Evolutionary conservation across 2,113 vertebrate species (phyloP).

Genomic region (Urocolius indicus): DNA sequence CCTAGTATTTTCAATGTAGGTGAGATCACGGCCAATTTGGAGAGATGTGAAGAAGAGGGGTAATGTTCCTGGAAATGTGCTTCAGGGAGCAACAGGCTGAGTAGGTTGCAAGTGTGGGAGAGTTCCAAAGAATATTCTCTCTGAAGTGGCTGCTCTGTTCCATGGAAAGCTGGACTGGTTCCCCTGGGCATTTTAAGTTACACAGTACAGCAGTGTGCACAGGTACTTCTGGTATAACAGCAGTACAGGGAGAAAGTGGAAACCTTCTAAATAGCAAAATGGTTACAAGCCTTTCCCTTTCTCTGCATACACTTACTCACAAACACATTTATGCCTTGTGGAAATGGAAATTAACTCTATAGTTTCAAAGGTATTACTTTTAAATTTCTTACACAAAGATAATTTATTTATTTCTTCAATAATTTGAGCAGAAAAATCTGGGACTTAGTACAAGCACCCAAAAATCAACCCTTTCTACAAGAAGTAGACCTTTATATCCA

Average conservation of each 20-base stretch:
- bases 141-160: neutral
- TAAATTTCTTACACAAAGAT: neutral
- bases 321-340: neutral
- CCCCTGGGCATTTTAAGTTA: accelerated
- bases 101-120: neutral
- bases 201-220: neutral
- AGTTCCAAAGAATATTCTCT: accelerated
- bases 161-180: accelerated
- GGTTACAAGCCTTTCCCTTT: neutral
- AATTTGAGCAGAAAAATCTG: neutral
- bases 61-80: neutral
- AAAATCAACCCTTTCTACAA: neutral
- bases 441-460: neutral
- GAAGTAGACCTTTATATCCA: neutral
- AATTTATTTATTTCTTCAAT: neutral
- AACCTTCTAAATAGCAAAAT: neutral
- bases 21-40: neutral
- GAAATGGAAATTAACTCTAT: neutral
- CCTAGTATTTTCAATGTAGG: neutral
- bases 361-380: neutral
- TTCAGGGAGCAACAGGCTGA: neutral
- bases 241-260: neutral
- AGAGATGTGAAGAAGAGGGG: neutral
- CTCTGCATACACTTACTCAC: neutral
- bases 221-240: neutral